Base-by-base conservation (phyloP, 2,797 vertebrate genomes). In the Tragopan temminckii region DNA sequence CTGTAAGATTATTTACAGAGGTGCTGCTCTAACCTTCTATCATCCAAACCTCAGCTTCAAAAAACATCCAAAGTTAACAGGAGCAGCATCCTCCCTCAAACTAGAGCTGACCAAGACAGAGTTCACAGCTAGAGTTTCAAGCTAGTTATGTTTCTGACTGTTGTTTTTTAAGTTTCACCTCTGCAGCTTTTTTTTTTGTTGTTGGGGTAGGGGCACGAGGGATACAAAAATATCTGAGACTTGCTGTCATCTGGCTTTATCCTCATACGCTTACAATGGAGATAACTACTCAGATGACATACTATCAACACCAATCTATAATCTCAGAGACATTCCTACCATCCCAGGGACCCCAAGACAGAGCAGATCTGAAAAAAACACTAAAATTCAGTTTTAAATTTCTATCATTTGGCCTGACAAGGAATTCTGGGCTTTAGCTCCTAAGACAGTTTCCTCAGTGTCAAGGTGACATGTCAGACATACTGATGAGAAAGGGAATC, bases 51-150 rank as follows among this genome's bases (percentile, higher is more conserved):
- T 86, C 31, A 64, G 52, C 67, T 84, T 25, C 46, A 89, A 89
- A 79, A 92, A 61, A 13, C 70, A 84, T 92, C 94, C 93, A 95
- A 97, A 95, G 89, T 77, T 80, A 96, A 93, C 89, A 97, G 67
- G 40, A 89, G 75, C 61, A 84, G 74, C 66, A 81, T 86, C 87
- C 87, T 91, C 63, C 52, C n/a, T 61, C 77, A 85, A 77, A 64
- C 83, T 50, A 53, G 14, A 61, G 14, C 25, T 81, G 63, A 55
- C 74, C 40, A 86, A 91, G 80, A 61, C 27, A 64, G 52, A 91
- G 13, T 27, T 83, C 29, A 84, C 19, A 74, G 55, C 36, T 69
- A 76, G 19, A 5, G 17, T 80, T 93, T 80, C 33, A 69, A 52
- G 52, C 6, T 20, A 17, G 12, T 89, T 83, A 29, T 40, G 11